These are phyloP conservation scores for Dromiciops gliroides DNA, from an alignment of 2,113 vertebrate species.

Conservation along the genomic window DNA sequence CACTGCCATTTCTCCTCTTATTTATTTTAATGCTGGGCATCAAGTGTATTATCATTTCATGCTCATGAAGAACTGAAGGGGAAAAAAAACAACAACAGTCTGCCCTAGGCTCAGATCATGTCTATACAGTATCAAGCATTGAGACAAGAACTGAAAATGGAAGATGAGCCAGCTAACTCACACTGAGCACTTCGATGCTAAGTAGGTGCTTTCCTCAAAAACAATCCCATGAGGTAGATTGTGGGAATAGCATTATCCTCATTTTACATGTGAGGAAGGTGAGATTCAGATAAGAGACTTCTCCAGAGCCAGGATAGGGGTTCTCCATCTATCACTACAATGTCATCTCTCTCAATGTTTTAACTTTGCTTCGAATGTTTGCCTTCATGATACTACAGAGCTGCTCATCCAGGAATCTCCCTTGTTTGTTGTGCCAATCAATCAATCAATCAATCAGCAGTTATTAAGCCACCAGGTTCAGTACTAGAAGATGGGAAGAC, in stretches of 20 bases:
- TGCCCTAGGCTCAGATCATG: neutral
- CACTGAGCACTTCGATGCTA: neutral
- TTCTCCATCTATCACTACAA: neutral
- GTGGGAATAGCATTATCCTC: neutral
- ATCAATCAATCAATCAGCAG: neutral
- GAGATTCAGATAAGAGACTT: neutral
- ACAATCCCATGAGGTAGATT: neutral
- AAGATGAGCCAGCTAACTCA: neutral
- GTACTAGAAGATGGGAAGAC: neutral
- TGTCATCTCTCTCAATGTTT: neutral
- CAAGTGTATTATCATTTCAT: conserved; percentile 64
- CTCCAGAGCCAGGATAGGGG: neutral
- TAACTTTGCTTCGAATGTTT: neutral
- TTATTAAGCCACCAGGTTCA: neutral
- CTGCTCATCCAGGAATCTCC: conserved; percentile 19
- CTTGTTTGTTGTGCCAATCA: conserved; percentile 6
- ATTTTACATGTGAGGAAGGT: neutral
- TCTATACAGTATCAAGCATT: neutral
- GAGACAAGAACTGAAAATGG: conserved; percentile 30
- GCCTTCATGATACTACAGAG: neutral
- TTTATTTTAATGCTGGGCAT: conserved; percentile 71
- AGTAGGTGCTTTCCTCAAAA: neutral
- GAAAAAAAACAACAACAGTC: conserved; percentile 28
- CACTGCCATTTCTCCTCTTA: conserved; percentile 68
- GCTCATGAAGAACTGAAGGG: conserved; percentile 51